A percentile compares a stretch with the other conserved stretches of the same genome.
Evolutionary conservation across 1,140 invertebrate genomes (phyloP).

Genomic region (Drosophila nigrodunni): DNA sequence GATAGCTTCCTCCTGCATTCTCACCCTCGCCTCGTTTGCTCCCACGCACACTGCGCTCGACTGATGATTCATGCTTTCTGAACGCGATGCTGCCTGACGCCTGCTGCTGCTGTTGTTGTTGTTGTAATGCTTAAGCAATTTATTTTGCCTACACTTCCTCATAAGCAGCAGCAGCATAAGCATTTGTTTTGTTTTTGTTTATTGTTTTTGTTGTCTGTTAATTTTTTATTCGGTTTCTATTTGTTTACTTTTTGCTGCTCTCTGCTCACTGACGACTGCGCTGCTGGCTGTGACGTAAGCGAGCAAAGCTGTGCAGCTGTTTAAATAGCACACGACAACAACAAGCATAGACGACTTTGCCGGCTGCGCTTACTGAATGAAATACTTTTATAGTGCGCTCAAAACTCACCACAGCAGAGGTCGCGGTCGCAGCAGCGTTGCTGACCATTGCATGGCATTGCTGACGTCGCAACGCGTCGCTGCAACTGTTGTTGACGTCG

Average conservation of each 20-base stretch:
- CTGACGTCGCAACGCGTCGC: slow-evolving; percentile 32
- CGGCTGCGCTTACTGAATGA: slow-evolving; percentile 55
- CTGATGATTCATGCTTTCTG: slow-evolving; percentile 75
- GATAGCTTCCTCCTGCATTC: slow-evolving; percentile 23
- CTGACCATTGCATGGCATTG: slow-evolving; percentile 25
- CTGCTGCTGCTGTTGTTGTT: slow-evolving; percentile 31
- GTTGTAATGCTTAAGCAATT: slow-evolving; percentile 39
- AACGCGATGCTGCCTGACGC: slow-evolving; percentile 49
- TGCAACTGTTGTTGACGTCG: slow-evolving; percentile 26
- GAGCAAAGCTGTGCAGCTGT: slow-evolving; percentile 46
- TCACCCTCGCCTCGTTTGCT: background rate
- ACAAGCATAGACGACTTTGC: slow-evolving; percentile 25
- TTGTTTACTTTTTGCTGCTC: slow-evolving; percentile 32
- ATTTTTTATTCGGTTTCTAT: slow-evolving; percentile 12
- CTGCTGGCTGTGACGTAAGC: slow-evolving; percentile 45
- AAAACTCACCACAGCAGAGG: slow-evolving; percentile 45
- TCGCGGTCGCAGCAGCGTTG: background rate
- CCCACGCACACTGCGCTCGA: slow-evolving; percentile 18
- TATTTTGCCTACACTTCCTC: slow-evolving; percentile 45
- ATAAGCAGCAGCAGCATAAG: slow-evolving; percentile 29
- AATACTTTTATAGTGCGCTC: slow-evolving; percentile 41
- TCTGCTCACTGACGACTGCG: slow-evolving; percentile 14
- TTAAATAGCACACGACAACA: slow-evolving; percentile 45
- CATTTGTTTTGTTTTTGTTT: slow-evolving; percentile 37
- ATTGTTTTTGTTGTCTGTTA: slow-evolving; percentile 3